Evolutionary conservation across 2,888 invertebrate species (phyloP), one percentile per base, ranked within the genome.

Genomic region (Rapana venosa): DNA sequence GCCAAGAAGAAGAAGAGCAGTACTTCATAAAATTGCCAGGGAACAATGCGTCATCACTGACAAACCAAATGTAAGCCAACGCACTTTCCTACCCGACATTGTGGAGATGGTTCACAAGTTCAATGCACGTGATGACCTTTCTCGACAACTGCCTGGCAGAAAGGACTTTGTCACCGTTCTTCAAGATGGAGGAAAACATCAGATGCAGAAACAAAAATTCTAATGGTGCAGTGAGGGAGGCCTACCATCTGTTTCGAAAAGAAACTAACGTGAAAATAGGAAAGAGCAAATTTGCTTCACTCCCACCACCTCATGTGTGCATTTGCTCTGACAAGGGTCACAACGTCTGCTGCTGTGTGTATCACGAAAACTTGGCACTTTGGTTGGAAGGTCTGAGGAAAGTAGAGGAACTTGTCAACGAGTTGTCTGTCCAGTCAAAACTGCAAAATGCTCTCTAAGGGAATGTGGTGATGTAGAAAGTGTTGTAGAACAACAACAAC

Each of bases 321-420:
- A 77, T 77, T 77, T 77, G 77, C 77, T 81, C 32, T 13, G 35
- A 81, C 32, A 81, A 81, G 81, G 81, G 32, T 35, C 81, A 81
- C 32, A 81, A 30, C 32, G 81, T 81, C 32, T 81, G 81, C 22
- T 81, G 81, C 8, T 81, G 81, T 35, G n/a, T 4, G 17, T 81
- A 81, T 35, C 81, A 81, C 32, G 81, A 81, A 35, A 81, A 81
- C 22, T 81, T 81, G 17, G 1, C 32, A 30, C 32, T 81, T 30
- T 32, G 15, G 32, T 32, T 81, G 30, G 81, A 30, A 81, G 81
- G 81, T 35, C 36, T 81, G 15, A 81, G 77, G 77, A 77, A 77
- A 13, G 26, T 32, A 81, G 22, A 81, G 26, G 20, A 26, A 70
- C 26, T 26, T 70, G 26, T 26, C 15, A 77, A 22, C 0, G 17